A percentile compares a stretch with the other conserved stretches of the same genome.
These are phyloP conservation scores for Leptodactylus fuscus DNA, from an alignment of 2,113 vertebrate genomes.

Conservation along the genomic window DNA sequence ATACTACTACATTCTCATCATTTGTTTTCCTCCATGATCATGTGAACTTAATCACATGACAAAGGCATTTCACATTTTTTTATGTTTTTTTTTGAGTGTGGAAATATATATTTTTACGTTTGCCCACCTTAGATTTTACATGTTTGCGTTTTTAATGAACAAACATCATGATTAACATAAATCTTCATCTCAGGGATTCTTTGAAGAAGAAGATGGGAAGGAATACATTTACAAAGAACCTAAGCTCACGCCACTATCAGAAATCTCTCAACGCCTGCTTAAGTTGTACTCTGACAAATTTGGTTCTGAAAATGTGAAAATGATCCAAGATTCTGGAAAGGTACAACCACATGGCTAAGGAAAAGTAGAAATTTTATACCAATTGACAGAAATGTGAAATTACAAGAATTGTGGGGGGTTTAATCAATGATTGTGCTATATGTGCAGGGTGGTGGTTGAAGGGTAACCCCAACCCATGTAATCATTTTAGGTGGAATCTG, in stretches of 20 bases:
- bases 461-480: too few species aligned
- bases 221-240: slow-evolving; percentile 99
- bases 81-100: not conserved
- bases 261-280: slow-evolving; percentile 95
- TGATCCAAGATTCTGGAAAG: slow-evolving; percentile 97
- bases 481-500: too few species aligned
- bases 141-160: not conserved
- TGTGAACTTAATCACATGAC: not conserved
- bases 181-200: slow-evolving; percentile 83
- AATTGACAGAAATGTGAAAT: too few species aligned
- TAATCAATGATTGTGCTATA: not conserved
- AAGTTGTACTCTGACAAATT: slow-evolving; percentile 99
- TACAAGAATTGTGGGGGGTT: not conserved
- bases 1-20: not conserved
- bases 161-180: not conserved
- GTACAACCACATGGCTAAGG: slow-evolving; percentile 68
- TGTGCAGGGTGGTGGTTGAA: too few species aligned
- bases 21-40: not conserved
- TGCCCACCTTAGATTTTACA: not conserved
- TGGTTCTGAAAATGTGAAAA: slow-evolving; percentile 96
- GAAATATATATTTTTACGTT: not conserved
- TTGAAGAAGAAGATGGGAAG: slow-evolving; percentile 97
- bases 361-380: not conserved
- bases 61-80: not conserved
- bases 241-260: slow-evolving; percentile 94